Evolutionary conservation across 1,140 invertebrate species (phyloP).

Genomic region (Drosophila funebris): DNA sequence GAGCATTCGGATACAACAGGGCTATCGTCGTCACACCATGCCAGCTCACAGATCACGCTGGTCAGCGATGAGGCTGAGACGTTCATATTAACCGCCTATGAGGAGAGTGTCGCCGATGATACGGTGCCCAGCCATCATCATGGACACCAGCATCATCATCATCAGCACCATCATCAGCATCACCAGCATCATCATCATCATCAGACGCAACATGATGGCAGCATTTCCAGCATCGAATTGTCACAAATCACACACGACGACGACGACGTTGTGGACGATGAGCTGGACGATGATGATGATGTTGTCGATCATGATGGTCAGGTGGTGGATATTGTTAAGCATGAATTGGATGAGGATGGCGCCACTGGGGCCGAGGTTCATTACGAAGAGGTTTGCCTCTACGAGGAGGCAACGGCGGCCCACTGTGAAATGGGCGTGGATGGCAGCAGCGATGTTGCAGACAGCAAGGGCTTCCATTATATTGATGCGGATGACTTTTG

Average conservation of each 20-base stretch:
- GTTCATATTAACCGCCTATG: slow-evolving; percentile 75
- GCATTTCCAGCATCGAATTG: slow-evolving; percentile 75
- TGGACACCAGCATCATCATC: slow-evolving; percentile 35
- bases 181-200: slow-evolving; percentile 63
- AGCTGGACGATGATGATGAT: slow-evolving; percentile 61
- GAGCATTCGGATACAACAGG: slow-evolving; percentile 55
- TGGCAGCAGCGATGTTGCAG: slow-evolving; percentile 60
- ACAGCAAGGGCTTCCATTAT: slow-evolving; percentile 70
- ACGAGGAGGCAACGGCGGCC: slow-evolving; percentile 74
- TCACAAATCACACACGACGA: slow-evolving; percentile 66
- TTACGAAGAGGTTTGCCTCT: slow-evolving; percentile 77
- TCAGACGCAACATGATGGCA: slow-evolving; percentile 66
- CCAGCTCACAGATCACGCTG: slow-evolving; percentile 64
- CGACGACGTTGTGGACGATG: slow-evolving; percentile 66
- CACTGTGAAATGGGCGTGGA: slow-evolving; percentile 73
- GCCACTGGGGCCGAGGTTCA: slow-evolving; percentile 70
- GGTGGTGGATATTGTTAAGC: slow-evolving; percentile 75
- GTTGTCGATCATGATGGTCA: slow-evolving; percentile 63
- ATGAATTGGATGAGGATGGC: slow-evolving; percentile 76
- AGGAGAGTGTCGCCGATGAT: slow-evolving; percentile 77
- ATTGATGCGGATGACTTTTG: slow-evolving; percentile 71
- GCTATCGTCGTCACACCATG: slow-evolving; percentile 54
- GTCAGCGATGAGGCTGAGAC: slow-evolving; percentile 75
- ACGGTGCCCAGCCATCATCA: slow-evolving; percentile 60
- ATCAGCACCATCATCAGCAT: slow-evolving; percentile 52